These are phyloP conservation scores for Seriola dumerili DNA, from an alignment of 2,113 vertebrate species.

Conservation along the genomic window DNA sequence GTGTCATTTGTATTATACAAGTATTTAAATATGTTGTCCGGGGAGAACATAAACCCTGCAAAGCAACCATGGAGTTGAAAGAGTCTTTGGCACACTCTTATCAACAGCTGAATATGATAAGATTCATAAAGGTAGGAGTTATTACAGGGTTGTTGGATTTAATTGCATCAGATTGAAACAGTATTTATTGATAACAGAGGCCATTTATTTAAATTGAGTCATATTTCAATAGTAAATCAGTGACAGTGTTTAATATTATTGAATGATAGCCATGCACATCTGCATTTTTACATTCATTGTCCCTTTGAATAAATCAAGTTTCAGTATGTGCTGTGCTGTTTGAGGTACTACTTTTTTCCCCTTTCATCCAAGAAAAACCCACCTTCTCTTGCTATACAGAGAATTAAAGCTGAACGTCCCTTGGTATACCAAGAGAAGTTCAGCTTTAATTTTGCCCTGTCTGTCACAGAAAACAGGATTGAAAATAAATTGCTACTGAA, in stretches of 20 bases:
- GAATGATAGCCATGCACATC: neutral
- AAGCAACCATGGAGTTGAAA: neutral
- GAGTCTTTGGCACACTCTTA: neutral
- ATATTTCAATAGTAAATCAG: neutral
- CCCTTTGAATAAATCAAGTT: neutral
- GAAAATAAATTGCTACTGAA: neutral
- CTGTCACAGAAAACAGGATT: constrained; percentile 3
- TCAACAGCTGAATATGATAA: constrained; percentile 20
- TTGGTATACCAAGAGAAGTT: neutral
- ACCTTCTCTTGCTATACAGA: neutral
- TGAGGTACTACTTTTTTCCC: neutral
- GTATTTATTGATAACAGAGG: neutral
- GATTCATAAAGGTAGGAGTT: constrained; percentile 2
- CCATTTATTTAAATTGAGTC: neutral
- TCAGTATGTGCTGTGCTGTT: neutral
- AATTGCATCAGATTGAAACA: neutral
- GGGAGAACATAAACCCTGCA: neutral
- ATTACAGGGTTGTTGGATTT: constrained; percentile 12
- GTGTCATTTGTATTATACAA: neutral
- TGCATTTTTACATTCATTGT: neutral
- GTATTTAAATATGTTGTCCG: neutral
- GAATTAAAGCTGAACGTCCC: too few relatives aligned
- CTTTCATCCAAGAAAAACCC: constrained; percentile 9
- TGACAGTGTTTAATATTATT: neutral
- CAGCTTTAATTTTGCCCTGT: constrained; percentile 6